phyloP scores from a whole-genome alignment of 2,888 invertebrate genomes.

The Cataglyphis cursor region DNA sequence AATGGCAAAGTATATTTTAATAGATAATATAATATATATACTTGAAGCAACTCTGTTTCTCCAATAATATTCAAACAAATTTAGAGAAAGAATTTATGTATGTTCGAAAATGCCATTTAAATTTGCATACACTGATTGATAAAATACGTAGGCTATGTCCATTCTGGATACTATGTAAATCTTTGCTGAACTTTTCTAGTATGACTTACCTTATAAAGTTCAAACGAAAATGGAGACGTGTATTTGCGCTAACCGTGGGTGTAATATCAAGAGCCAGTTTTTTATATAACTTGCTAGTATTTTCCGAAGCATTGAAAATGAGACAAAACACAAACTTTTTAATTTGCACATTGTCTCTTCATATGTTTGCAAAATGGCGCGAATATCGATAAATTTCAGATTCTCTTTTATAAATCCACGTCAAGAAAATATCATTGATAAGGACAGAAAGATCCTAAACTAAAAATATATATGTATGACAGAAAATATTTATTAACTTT shows the following conservation, averaged over 20 bases:
- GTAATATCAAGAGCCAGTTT: slow-evolving; percentile 26
- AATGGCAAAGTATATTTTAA: not conserved
- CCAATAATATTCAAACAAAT: not conserved
- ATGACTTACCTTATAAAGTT: slow-evolving; percentile 41
- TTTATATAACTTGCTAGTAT: not conserved
- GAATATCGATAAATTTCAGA: slow-evolving; percentile 6
- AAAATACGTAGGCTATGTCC: slow-evolving; percentile 2
- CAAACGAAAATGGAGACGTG: slow-evolving; percentile 34
- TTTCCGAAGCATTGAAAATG: slow-evolving; percentile 12
- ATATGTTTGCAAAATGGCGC: not conserved
- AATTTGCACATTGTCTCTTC: slow-evolving; percentile 22
- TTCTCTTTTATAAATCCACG: not conserved
- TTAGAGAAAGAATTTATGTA: not conserved
- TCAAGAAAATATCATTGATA: slow-evolving; percentile 11
- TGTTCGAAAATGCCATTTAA: not conserved
- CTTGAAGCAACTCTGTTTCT: not conserved
- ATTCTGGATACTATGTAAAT: slow-evolving; percentile 27
- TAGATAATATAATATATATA: not conserved
- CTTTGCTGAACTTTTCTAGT: slow-evolving; percentile 33
- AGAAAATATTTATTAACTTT: not conserved
- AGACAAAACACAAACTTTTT: slow-evolving; percentile 29
- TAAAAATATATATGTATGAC: not conserved
- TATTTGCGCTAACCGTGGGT: slow-evolving; percentile 25
- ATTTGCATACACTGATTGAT: slow-evolving; percentile 20
- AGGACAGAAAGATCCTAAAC: not conserved